phyloP scores from a whole-genome alignment of 2,113 vertebrate species.

The Macquaria australasica region DNA sequence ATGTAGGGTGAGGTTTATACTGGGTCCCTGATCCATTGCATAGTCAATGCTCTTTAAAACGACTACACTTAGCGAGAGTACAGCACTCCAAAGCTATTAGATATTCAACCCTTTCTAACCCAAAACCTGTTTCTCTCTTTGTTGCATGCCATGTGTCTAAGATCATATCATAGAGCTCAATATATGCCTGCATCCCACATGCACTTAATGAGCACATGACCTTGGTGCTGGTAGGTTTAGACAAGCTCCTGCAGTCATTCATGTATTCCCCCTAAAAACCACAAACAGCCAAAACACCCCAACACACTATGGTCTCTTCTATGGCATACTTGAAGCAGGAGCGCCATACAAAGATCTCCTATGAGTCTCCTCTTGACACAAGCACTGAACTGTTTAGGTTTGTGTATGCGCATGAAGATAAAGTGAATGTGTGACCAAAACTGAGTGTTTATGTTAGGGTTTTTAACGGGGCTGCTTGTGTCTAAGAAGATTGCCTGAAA shows the following conservation, averaged over 20 bases:
- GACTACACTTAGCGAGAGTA: neutral
- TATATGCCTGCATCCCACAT: neutral
- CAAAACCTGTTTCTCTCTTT: neutral
- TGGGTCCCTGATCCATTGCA: neutral
- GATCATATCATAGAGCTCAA: neutral
- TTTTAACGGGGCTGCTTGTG: conserved; percentile 30
- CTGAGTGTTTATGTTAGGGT: conserved; percentile 22
- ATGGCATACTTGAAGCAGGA: conserved; percentile 41
- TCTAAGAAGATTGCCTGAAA: conserved; percentile 32
- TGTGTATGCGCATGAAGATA: conserved; percentile 28
- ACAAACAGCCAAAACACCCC: conserved; percentile 59
- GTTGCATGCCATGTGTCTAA: neutral
- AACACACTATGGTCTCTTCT: conserved; percentile 27
- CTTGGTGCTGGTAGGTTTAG: conserved; percentile 12
- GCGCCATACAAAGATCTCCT: conserved; percentile 63
- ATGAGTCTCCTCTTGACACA: conserved; percentile 55
- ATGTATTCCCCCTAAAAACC: conserved; percentile 49
- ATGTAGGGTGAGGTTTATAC: conserved; percentile 6
- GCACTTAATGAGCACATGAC: neutral
- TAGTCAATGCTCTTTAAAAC: neutral
- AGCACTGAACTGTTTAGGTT: conserved; percentile 53
- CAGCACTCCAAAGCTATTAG: neutral
- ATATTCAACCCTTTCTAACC: neutral
- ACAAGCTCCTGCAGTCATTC: conserved; percentile 32
- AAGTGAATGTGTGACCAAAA: conserved; percentile 18